These are phyloP conservation scores for Nowickia ferox DNA, from an alignment of 2,888 invertebrate genomes.

Conservation along the genomic window DNA sequence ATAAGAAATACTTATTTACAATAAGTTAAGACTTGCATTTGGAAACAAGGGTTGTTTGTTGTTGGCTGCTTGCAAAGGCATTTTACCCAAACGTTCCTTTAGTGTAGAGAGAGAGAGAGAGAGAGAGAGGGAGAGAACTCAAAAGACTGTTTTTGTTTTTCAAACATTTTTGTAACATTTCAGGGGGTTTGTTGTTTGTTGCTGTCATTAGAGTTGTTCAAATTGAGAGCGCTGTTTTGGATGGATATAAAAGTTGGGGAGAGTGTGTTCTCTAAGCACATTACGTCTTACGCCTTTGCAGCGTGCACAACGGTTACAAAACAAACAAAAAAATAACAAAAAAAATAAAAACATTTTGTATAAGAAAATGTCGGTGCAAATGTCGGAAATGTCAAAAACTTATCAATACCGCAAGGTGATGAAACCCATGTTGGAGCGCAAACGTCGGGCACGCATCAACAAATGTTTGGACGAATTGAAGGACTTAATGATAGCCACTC, in stretches of 20 bases:
- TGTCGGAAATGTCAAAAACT: conserved; percentile 89
- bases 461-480: conserved; percentile 95
- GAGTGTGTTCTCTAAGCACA: conserved; percentile 48
- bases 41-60: conserved; percentile 58
- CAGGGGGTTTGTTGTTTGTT: conserved; percentile 52
- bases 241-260: conserved; percentile 65
- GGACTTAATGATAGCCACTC: conserved; percentile 90
- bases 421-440: conserved; percentile 96
- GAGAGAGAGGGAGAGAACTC: conserved; percentile 30
- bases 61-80: conserved; percentile 5
- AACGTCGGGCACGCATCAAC: conserved; percentile 94
- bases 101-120: background rate
- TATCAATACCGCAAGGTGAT: conserved; percentile 97
- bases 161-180: conserved; percentile 44
- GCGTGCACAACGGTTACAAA: conserved; percentile 50
- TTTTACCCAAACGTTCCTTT: conserved; percentile 11
- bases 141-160: conserved; percentile 20
- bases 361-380: conserved; percentile 78
- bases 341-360: conserved; percentile 22
- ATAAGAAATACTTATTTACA: conserved; percentile 57
- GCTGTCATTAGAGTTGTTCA: background rate
- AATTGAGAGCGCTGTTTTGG: conserved; percentile 10
- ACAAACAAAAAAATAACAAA: background rate
- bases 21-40: conserved; percentile 20
- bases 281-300: conserved; percentile 64